These are phyloP conservation scores for Rhineura floridana DNA, from an alignment of 2,113 vertebrate species.

Conservation along the genomic window DNA sequence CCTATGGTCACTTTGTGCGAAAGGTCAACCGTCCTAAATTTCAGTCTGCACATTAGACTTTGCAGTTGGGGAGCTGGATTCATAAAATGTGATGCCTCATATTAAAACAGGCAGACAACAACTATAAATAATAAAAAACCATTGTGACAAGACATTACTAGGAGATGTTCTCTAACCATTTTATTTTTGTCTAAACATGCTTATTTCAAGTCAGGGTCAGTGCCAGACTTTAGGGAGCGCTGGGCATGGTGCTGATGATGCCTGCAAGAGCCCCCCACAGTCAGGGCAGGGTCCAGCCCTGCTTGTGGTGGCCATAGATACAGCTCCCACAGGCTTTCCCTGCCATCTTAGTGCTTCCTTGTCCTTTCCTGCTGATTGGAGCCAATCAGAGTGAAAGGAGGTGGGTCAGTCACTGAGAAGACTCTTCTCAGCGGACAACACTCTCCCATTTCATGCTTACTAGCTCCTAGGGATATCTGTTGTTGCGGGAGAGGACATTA, in stretches of 20 bases:
- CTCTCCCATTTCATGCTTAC: too few relatives aligned
- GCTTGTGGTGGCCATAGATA: too few relatives aligned
- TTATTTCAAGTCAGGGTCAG: slow-evolving; percentile 31
- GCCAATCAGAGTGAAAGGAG: too few relatives aligned
- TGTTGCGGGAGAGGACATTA: too few relatives aligned
- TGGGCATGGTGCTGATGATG: too few relatives aligned
- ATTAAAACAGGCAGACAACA: background rate
- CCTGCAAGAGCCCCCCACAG: background rate
- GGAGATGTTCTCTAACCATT: background rate
- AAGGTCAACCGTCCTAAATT: slow-evolving; percentile 71
- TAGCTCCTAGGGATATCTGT: too few relatives aligned
- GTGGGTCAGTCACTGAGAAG: too few relatives aligned
- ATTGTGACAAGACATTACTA: background rate
- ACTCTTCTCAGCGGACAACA: too few relatives aligned
- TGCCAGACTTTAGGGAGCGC: background rate
- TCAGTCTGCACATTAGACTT: slow-evolving; percentile 50
- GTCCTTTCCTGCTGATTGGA: too few relatives aligned
- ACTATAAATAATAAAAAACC: background rate
- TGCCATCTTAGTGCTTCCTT: too few relatives aligned
- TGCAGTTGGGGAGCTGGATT: slow-evolving; percentile 36
- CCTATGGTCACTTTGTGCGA: slow-evolving; percentile 62
- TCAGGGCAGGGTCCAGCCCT: background rate
- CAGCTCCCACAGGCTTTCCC: too few relatives aligned
- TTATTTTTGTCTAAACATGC: accelerated
- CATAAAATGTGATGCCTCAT: slow-evolving; percentile 52